Evolutionary conservation across 35 echinoderm and acorn worm species (phyloP), one percentile per base, ranked within the genome.

Genomic region (Anneissia japonica): DNA sequence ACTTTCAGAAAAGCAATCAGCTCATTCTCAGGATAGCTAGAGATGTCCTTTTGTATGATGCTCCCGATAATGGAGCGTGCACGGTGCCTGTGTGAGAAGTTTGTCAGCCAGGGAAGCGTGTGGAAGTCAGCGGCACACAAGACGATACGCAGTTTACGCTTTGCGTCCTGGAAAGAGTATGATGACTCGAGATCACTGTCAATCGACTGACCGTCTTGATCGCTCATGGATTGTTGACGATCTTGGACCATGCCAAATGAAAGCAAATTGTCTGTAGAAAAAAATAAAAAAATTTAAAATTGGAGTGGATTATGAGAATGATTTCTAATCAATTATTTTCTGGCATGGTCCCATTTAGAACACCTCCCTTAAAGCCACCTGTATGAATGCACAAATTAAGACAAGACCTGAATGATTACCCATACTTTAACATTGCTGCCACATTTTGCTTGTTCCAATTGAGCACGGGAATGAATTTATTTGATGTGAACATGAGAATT

Each of bases 1-100:
- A 93, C 96, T 45, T 99, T 99, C 46, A 99, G 74, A 77, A 99
- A 99, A 0, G 96, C 96, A 77, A 99, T 82, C 34, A 99, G 84
- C 72, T 94, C 89, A 46, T 94, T 94, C 40, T 99, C 89, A 16
- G 94, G 94, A 81, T 97, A 93, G 12, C 86, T 82, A 16, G 51
- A 64, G 51, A 64, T 64, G 51, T 64, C 51, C 21, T 64, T 64
- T 23, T 64, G 51, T 19, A 64, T 64, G 51, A 64, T 26, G 26
- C 51, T 16, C 11, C 51, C 51, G 26, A 64, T 64, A 26, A 64
- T 64, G 21, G 51, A 64, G 1, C 51, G 51, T 64, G 51, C 51
- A 64, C 51, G 51, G 38, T 81, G 35, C 6, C 38, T 81, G 35
- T 81, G n/a, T 26, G 82, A 41, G 64, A 85, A 82, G 84, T 89